phyloP scores from a whole-genome alignment of 1,140 invertebrate genomes.

The Drosophila grimshawi region DNA sequence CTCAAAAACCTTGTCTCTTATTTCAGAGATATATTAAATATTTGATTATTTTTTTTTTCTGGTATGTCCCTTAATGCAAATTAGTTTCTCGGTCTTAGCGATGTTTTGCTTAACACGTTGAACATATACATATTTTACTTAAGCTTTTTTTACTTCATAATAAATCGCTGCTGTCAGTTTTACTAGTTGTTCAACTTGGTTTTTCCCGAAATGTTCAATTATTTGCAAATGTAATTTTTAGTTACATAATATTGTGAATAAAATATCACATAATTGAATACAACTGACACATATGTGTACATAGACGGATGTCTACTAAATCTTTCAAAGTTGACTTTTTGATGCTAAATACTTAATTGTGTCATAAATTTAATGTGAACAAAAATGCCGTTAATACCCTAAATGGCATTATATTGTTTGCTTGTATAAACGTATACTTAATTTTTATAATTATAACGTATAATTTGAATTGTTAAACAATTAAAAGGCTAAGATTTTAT shows the following conservation, averaged over 20 bases:
- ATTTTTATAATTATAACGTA: not conserved
- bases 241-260: not conserved
- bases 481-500: too few relatives aligned
- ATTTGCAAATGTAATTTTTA: not conserved
- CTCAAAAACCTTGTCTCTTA: slow-evolving; percentile 6
- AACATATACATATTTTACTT: not conserved
- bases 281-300: not conserved
- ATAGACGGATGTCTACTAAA: not conserved
- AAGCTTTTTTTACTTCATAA: not conserved
- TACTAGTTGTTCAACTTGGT: not conserved
- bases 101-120: not conserved
- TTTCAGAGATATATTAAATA: slow-evolving; percentile 1
- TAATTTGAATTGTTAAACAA: too few relatives aligned
- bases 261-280: not conserved
- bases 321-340: slow-evolving; percentile 3
- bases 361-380: not conserved
- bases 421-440: not conserved
- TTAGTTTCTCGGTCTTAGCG: not conserved
- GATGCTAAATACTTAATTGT: slow-evolving; percentile 1
- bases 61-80: too few relatives aligned
- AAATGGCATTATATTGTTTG: not conserved
- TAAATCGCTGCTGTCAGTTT: not conserved
- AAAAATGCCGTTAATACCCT: not conserved
- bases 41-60: not conserved
- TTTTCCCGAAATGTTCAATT: not conserved